These are phyloP conservation scores for Caenorhabditis tropicalis DNA, from an alignment of 1,140 invertebrate genomes.

Conservation along the genomic window DNA sequence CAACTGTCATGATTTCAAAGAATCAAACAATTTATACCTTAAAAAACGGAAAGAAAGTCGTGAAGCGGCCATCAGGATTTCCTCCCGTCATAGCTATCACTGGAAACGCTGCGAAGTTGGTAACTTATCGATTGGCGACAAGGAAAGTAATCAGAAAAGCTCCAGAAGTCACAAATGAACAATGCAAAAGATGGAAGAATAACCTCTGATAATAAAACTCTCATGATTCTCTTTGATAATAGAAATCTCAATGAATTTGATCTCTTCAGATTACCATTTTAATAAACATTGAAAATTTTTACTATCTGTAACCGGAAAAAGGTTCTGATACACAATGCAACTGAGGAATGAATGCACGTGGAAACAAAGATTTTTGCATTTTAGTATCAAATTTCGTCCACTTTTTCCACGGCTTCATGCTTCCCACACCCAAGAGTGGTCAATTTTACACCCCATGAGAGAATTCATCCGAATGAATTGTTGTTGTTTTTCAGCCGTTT, in stretches of 20 bases:
- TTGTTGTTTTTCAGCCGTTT: not conserved
- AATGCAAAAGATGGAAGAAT: too few species aligned
- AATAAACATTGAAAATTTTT: too few species aligned
- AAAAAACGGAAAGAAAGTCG: constrained; percentile 9
- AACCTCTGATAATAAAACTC: too few species aligned
- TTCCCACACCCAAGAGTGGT: not conserved
- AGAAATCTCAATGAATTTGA: too few species aligned
- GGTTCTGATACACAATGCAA: not conserved
- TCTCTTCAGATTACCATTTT: too few species aligned
- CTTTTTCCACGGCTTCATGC: not conserved
- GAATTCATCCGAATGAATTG: not conserved
- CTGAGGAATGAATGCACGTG: not conserved
- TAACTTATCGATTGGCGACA: not conserved
- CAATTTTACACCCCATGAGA: constrained; percentile 13
- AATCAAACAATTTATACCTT: not conserved
- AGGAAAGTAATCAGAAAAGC: not conserved
- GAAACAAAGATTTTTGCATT: constrained; percentile 25
- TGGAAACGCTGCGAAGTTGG: not conserved
- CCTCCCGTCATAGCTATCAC: not conserved
- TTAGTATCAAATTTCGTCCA: constrained; percentile 3
- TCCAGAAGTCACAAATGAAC: not conserved
- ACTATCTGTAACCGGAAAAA: not conserved
- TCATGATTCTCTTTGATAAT: too few species aligned
- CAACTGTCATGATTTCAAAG: not conserved
- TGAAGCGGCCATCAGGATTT: not conserved